These are phyloP conservation scores for Montipora foliosa DNA, from an alignment of 64 coral and sea anemone species.

Conservation along the genomic window DNA sequence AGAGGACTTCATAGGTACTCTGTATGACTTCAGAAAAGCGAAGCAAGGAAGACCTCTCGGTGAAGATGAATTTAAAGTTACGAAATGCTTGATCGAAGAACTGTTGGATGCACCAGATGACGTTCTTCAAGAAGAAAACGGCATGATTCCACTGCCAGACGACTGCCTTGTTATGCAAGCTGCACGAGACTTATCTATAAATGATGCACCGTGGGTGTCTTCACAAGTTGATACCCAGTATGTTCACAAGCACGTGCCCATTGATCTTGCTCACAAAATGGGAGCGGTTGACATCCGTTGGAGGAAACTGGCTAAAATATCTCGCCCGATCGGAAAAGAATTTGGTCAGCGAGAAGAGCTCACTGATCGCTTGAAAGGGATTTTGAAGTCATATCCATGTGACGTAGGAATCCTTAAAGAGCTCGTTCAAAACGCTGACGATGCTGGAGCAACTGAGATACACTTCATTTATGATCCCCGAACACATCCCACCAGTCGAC, in stretches of 20 bases:
- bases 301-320: constrained; percentile 57
- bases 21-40: constrained; percentile 49
- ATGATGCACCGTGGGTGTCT: constrained; percentile 80
- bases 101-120: background rate
- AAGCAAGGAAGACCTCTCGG: constrained; percentile 20
- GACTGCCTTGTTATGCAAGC: constrained; percentile 49
- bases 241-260: constrained; percentile 71
- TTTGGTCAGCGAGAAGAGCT: constrained; percentile 1
- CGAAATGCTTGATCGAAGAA: constrained; percentile 60
- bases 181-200: constrained; percentile 72
- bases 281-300: constrained; percentile 74
- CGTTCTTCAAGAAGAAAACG: constrained; percentile 24
- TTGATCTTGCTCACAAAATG: constrained; percentile 74
- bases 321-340: constrained; percentile 12
- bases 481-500: constrained; percentile 33
- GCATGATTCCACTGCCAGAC: constrained; percentile 82
- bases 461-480: constrained; percentile 87
- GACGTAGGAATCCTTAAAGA: constrained; percentile 88
- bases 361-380: background rate
- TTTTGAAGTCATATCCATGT: background rate
- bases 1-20: constrained; percentile 47
- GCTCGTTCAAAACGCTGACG: constrained; percentile 91
- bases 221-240: constrained; percentile 38
- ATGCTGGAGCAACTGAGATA: constrained; percentile 89
- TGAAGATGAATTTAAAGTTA: constrained; percentile 55